Conservation (phyloP, 2,797 vertebrate genomes). For the Sebastes variabilis region DNA sequence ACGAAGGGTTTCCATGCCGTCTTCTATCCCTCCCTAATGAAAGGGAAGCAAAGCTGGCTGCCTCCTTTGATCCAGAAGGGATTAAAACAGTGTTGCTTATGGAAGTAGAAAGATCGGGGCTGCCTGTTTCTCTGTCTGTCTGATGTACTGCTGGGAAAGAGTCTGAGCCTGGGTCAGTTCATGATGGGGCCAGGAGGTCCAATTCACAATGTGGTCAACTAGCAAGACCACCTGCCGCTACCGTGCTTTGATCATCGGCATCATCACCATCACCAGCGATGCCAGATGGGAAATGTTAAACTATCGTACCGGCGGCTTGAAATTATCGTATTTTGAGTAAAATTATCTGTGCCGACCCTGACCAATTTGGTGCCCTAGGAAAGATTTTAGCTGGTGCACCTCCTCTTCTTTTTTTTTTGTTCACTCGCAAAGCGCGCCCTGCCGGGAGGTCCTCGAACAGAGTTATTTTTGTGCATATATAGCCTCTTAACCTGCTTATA, state of each 20-base stretch:
- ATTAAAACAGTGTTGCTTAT: constrained; percentile 80
- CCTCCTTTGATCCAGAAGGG: constrained; percentile 81
- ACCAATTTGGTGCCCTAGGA: no score
- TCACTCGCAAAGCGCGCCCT: no score
- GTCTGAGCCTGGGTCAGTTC: constrained; percentile 34
- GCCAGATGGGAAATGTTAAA: background rate
- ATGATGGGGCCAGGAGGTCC: constrained; percentile 6
- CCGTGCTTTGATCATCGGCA: constrained; percentile 29
- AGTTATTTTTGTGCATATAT: no score
- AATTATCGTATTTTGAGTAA: background rate
- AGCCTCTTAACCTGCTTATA: no score
- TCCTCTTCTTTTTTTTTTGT: no score
- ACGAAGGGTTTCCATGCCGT: constrained; percentile 49
- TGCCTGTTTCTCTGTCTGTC: constrained; percentile 48
- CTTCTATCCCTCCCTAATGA: constrained; percentile 76
- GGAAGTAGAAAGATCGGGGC: constrained; percentile 72
- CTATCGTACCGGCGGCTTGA: background rate
- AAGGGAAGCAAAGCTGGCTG: constrained; percentile 72
- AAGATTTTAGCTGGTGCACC: no score
- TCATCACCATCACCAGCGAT: background rate
- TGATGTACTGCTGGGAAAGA: constrained; percentile 45
- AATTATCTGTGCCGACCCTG: background rate
- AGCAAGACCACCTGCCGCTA: constrained; percentile 7
- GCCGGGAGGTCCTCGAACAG: no score
- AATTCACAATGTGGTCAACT: constrained; percentile 14